Percentiles rank a stretch among this genome's conserved stretches.
These are phyloP conservation scores for Clarias gariepinus DNA, from an alignment of 2,113 vertebrate species.

Conservation along the genomic window DNA sequence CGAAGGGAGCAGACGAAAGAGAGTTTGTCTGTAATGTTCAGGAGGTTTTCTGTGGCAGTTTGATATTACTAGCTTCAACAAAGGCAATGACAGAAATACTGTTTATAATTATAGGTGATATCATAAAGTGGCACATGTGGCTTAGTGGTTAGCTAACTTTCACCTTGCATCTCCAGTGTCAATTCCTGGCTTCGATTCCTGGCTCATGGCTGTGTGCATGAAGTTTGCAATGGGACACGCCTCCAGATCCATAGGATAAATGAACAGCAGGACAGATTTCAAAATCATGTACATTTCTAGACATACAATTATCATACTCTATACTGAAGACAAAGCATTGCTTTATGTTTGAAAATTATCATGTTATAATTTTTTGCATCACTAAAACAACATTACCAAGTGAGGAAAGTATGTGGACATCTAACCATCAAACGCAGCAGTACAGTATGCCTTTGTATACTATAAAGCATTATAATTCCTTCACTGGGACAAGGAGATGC, in stretches of 20 bases:
- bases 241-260: too few species aligned
- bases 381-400: neutral
- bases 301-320: neutral
- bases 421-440: neutral
- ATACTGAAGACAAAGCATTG: neutral
- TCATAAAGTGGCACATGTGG: too few species aligned
- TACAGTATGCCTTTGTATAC: neutral
- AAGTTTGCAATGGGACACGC: neutral
- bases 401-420: neutral
- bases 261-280: neutral
- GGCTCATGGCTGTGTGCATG: too few species aligned
- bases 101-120: neutral
- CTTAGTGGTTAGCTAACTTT: too few species aligned
- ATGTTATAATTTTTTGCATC: neutral
- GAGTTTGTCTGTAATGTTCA: neutral
- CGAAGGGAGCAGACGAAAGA: too few species aligned
- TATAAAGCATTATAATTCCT: neutral
- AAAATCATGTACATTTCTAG: neutral
- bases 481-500: neutral
- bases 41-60: neutral
- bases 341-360: neutral
- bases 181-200: too few species aligned
- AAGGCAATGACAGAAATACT: neutral
- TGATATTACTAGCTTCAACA: neutral
- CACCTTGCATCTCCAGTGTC: too few species aligned